phyloP scores from a whole-genome alignment of 2,888 invertebrate genomes.

The Andrena bucephala region DNA sequence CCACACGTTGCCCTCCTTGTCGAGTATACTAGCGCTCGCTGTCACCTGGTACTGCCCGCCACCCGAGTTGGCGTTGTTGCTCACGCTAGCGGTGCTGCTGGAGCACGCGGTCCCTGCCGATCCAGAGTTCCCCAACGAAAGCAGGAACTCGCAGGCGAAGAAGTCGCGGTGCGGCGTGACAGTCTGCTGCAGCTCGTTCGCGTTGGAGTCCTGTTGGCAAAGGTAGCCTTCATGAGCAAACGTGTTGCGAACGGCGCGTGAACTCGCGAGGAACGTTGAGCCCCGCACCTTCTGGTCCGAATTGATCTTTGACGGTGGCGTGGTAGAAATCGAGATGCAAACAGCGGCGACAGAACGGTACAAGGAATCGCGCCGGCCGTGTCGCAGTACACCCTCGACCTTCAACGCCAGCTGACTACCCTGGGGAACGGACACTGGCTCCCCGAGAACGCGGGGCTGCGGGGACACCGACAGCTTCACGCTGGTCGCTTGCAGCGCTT shows the following conservation, averaged over 20 bases:
- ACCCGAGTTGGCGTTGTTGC: constrained; percentile 73
- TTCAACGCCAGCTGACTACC: constrained; percentile 95
- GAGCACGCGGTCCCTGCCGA: constrained; percentile 57
- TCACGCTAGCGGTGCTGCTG: constrained; percentile 43
- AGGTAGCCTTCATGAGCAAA: constrained; percentile 13
- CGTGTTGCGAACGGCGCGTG: not conserved
- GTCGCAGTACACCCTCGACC: constrained; percentile 96
- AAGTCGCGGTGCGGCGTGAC: constrained; percentile 97
- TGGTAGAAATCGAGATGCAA: constrained; percentile 89
- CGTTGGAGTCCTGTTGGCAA: constrained; percentile 83
- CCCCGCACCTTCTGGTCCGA: constrained; percentile 84
- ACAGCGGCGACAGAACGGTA: constrained; percentile 91
- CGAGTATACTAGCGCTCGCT: constrained; percentile 94
- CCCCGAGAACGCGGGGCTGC: constrained; percentile 92
- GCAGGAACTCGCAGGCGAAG: constrained; percentile 96
- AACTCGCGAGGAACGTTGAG: not conserved
- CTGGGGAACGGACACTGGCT: constrained; percentile 93
- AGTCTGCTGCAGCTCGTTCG: constrained; percentile 89
- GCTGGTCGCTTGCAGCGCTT: constrained; percentile 93
- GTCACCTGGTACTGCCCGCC: constrained; percentile 91
- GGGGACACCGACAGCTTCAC: constrained; percentile 93
- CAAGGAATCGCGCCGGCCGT: constrained; percentile 89
- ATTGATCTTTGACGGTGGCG: constrained; percentile 84
- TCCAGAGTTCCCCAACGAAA: constrained; percentile 87
- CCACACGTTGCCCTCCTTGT: constrained; percentile 94